These are phyloP conservation scores for Myopa testacea DNA, from an alignment of 2,888 invertebrate genomes.

Conservation along the genomic window DNA sequence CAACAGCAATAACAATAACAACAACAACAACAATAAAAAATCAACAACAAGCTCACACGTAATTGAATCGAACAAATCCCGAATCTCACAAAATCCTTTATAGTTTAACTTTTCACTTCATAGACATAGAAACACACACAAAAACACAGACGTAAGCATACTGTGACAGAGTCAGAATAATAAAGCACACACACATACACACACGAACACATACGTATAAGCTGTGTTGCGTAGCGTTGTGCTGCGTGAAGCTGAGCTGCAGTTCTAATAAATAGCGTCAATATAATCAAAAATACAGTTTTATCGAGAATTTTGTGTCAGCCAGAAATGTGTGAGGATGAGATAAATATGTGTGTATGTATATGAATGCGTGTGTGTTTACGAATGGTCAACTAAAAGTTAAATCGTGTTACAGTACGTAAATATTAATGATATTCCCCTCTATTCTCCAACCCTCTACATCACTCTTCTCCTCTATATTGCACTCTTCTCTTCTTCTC, in stretches of 20 bases:
- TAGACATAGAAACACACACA: neutral
- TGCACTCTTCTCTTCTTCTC: neutral
- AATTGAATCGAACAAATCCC: conserved; percentile 5
- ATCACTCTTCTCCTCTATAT: too few relatives aligned
- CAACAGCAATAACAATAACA: neutral
- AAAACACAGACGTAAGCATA: neutral
- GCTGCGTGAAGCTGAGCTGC: too few relatives aligned
- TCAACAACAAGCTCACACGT: neutral
- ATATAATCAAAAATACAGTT: neutral
- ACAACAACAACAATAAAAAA: too few relatives aligned
- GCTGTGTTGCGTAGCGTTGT: neutral
- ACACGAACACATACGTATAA: too few relatives aligned
- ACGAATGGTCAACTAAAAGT: neutral
- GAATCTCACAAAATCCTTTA: neutral
- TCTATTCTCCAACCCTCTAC: too few relatives aligned
- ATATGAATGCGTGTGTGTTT: neutral
- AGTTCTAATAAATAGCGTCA: conserved; percentile 12
- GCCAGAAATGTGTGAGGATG: too few relatives aligned
- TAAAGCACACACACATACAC: too few relatives aligned
- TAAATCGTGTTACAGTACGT: neutral
- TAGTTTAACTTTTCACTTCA: conserved; percentile 1
- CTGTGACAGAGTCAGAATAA: neutral
- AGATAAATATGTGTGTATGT: neutral
- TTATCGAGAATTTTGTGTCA: too few relatives aligned
- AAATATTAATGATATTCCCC: too few relatives aligned